Evolutionary conservation across 2,888 invertebrate genomes (phyloP).

Genomic region (Pantelozetes paolii): DNA sequence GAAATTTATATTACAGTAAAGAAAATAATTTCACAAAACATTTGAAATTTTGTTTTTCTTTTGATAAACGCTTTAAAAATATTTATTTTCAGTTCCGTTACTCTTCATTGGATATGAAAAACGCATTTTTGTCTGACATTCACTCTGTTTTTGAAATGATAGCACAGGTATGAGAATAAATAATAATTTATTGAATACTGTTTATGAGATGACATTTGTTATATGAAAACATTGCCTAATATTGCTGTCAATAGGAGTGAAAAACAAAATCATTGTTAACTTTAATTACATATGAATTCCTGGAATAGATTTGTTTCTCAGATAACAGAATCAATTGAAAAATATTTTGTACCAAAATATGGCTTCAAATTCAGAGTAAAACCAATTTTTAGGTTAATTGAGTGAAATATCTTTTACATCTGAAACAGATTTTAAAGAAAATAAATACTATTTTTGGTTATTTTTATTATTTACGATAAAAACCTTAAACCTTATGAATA

Average conservation of each 20-base stretch:
- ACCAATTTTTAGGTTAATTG: neutral
- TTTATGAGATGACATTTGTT: neutral
- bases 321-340: neutral
- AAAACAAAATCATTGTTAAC: slow-evolving; percentile 1
- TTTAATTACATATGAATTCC: neutral
- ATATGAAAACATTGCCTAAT: neutral
- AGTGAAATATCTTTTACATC: neutral
- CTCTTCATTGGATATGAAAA: neutral
- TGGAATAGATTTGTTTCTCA: neutral
- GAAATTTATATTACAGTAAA: too few species aligned
- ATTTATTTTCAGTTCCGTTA: neutral
- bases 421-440: neutral
- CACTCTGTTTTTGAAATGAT: slow-evolving; percentile 6
- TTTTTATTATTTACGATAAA: neutral
- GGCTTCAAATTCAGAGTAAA: neutral
- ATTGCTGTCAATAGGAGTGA: neutral
- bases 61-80: neutral
- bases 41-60: too few species aligned
- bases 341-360: neutral
- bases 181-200: neutral
- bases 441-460: neutral
- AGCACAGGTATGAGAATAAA: neutral
- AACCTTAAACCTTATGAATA: neutral
- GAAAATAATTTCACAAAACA: too few species aligned
- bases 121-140: neutral